Evolutionary conservation across 2,113 vertebrate species (phyloP), one percentile per base, ranked within the genome.

Genomic region (Mirza zaza): DNA sequence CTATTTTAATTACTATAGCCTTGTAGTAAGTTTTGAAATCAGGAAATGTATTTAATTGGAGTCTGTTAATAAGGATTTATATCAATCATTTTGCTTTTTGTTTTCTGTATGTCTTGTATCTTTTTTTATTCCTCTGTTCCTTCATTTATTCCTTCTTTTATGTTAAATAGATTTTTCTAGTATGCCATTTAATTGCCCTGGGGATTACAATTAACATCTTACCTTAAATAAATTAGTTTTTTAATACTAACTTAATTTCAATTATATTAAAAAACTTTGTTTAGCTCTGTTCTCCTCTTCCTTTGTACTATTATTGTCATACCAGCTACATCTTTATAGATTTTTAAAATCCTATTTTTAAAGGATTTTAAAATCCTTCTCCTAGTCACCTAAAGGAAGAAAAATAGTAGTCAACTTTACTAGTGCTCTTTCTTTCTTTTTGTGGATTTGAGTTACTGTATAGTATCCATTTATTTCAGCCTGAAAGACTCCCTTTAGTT

Each of bases 11-110:
- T 90, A 71, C 25, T 92, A 13, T 90, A 81, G 13, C 50, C 82
- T 87, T 85, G 20, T 88, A 76, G 76, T 93, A 95, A 84, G 27
- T 68, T 92, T 96, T 94, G 32, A 94, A 97, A 92, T 89, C 21
- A 84, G 50, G 8, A 94, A 81, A 52, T 82, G 21, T 57, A 75
- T 77, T 71, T 94, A 91, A 80, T 73, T 81, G 39, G 50, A 75
- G 6, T 91, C 55, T 86, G 32, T 84, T 87, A 25, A 39, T 87
- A 92, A 95, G 71, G 20, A 57, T 86, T 90, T 92, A 34, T 5
- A 76, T 80, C 88, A 90, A 27, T 39, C 20, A 52, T 82, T 95
- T 87, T 94, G 45, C 61, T 84, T 3, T 95, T 87, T 90, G 11
- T 91, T 87, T 90, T 75, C 21, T 48, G 15, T 87, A 55, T 93